Conservation (phyloP, 2,113 vertebrate species). For the Dermatemys mawii region DNA sequence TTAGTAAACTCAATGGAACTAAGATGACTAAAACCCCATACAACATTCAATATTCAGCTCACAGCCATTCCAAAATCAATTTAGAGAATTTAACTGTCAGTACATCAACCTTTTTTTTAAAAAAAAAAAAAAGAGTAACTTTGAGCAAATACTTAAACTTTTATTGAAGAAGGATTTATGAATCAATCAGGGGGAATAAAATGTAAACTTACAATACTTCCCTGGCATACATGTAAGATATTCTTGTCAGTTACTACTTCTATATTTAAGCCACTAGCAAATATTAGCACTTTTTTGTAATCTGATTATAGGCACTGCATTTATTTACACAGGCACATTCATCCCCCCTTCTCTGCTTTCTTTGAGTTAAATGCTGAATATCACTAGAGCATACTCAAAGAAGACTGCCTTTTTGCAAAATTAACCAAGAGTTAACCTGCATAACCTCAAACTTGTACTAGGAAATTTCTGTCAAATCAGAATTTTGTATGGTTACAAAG, state of each 20-base stretch:
- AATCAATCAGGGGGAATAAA: not conserved
- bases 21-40: not conserved
- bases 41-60: not conserved
- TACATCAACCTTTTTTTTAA: not conserved
- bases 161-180: not conserved
- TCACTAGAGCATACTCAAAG: not conserved
- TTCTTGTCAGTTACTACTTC: not conserved
- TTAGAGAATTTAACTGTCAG: not conserved
- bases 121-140: not conserved
- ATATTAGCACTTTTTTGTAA: not conserved
- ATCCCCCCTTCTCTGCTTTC: not conserved
- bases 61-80: not conserved
- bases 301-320: not conserved
- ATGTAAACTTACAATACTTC: not conserved
- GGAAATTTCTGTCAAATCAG: not conserved
- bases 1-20: not conserved
- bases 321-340: not conserved
- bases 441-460: not conserved
- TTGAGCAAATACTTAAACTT: not conserved
- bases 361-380: not conserved
- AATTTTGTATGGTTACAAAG: conserved; percentile 28
- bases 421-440: not conserved
- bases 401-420: not conserved
- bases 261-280: not conserved
- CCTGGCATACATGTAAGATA: not conserved